Evolutionary conservation across 2,888 invertebrate species (phyloP), one percentile per base, ranked within the genome.

Genomic region (Cerastis rubricosa): DNA sequence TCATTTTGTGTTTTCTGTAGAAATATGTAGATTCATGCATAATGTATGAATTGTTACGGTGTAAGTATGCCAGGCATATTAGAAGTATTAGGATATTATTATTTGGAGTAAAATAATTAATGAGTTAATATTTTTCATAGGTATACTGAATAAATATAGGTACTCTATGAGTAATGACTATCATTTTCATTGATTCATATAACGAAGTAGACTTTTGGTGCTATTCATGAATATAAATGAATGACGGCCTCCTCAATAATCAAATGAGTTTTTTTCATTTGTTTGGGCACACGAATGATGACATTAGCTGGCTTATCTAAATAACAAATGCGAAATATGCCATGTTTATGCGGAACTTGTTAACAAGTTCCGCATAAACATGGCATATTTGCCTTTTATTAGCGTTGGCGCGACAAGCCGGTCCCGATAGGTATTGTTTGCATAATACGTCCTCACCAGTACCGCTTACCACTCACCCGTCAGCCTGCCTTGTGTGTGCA

Each of bases 351-450:
- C n/a, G n/a, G n/a, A n/a, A n/a, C n/a, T n/a, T n/a, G n/a, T 57
- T 47, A 57, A 80, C 49, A 66, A 59, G 57, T 64, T 70, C 35
- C 68, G 40, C 47, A 54, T 74, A 71, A 49, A 82, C 74, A 73
- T 75, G 49, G 35, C 35, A 74, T 86, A 70, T 75, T 84, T 81
- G 67, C 57, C 47, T 79, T 72, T 75, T 79, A 87, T 85, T 84
- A 85, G 83, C 83, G 80, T 75, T 47, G 80, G 75, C 57, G 66
- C 76, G 82, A 63, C 75, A 71, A 86, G 81, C 82, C 84, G 80
- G 85, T 85, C 85, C 85, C 78, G 81, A 85, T 88, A 85, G 71
- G 72, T 82, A 85, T 86, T 87, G 89, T 91, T 89, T 88, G 87
- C 89, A 88, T 88, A 90, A 87, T 84, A 85, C 81, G 35, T 35